phyloP scores from a whole-genome alignment of 2,113 vertebrate species.

The Bolborhynchus lineola region DNA sequence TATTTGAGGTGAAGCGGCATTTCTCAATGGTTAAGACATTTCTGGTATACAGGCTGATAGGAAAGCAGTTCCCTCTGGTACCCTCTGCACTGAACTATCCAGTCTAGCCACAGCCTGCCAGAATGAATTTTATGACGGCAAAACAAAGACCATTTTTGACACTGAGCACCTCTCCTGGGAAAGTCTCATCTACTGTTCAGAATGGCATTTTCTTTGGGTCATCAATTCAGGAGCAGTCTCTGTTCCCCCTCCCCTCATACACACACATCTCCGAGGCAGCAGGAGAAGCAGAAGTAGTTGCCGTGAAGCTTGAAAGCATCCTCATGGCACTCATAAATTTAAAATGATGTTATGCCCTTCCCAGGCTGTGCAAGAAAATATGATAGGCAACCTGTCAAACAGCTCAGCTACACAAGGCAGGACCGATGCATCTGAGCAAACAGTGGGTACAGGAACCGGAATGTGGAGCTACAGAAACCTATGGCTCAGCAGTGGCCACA shows the following conservation, averaged over 20 bases:
- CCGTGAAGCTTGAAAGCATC: background rate
- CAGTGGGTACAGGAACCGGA: fast-evolving
- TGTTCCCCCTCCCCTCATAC: background rate
- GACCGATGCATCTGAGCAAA: background rate
- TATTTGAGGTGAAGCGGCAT: background rate
- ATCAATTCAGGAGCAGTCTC: background rate
- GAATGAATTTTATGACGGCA: background rate
- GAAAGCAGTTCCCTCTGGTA: background rate
- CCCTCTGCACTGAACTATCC: background rate
- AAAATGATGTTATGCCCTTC: background rate
- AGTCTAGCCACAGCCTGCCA: background rate
- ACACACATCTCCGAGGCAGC: background rate
- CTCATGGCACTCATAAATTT: background rate
- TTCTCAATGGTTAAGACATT: background rate
- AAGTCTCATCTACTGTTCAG: background rate
- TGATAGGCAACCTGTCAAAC: background rate
- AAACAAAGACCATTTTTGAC: background rate
- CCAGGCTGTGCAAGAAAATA: background rate
- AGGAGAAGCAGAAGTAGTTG: background rate
- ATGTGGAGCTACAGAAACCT: background rate
- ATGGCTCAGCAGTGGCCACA: background rate
- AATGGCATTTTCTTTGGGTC: background rate
- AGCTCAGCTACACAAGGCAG: background rate
- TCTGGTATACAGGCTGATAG: background rate
- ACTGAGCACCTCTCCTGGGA: background rate